Base-by-base conservation (phyloP, 1,140 invertebrate species). In the Pentalonia nigronervosa region DNA sequence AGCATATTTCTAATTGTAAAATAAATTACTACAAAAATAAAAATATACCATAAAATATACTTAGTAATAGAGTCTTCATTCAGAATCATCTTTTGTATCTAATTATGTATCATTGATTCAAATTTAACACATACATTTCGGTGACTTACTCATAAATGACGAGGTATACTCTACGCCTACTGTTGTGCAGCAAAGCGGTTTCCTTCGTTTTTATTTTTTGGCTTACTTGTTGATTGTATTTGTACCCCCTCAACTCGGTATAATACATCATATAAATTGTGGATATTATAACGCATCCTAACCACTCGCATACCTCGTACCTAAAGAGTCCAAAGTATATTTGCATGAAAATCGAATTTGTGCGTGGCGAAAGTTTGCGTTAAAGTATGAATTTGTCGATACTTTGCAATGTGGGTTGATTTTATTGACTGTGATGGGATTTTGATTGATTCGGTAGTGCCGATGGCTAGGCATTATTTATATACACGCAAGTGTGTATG, bases 351-450 rank as follows among this genome's bases (percentile, higher is more conserved):
- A 87, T 87, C 30, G 11, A 87, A 87, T 87, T 87, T 87, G 11
- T 3, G 45, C 11, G 25, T 7, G 41, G 7, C 7, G 45, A 47
- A 45, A 8, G 45, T 87, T 47, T 48, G 1, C 45, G 25, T 45
- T 48, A n/a, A n/a, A 48, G 30, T 87, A 7, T 87, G 14, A 87
- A 87, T 21, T 9, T 48, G 45, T 6, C 14, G 45, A 87, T 87
- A 48, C 14, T 87, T 21, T 36, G 7, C 36, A 41, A 7, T 67
- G 30, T 36, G 45, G 48, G 48, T 87, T 87, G 84, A 87, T n/a
- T 47, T 87, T 87, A 87, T 87, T 87, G 30, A 87, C 23, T 48
- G 30, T 45, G 45, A 87, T 87, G 45, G 84, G 25, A 48, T 87
- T 87, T 87, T 87, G 84, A 87, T 87, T 87, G 84, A 87, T 87